phyloP scores from a whole-genome alignment of 2,888 invertebrate genomes.

The Limnephilus auricula region DNA sequence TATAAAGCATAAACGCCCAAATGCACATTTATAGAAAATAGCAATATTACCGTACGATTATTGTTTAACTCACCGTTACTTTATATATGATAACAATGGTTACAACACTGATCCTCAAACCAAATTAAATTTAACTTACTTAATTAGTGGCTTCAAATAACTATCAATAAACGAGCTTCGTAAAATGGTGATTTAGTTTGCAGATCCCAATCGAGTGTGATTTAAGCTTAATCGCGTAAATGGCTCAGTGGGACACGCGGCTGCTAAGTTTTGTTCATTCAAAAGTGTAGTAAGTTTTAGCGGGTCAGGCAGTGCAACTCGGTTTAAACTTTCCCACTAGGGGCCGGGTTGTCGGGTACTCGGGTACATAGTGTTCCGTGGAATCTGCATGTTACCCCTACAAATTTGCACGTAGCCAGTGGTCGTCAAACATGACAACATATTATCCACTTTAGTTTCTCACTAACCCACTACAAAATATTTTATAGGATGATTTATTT shows the following conservation, averaged over 20 bases:
- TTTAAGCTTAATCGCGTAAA: neutral
- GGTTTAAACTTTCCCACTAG: neutral
- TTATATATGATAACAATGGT: no score
- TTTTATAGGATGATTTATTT: neutral
- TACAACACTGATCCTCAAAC: neutral
- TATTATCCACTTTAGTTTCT: neutral
- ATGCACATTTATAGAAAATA: no score
- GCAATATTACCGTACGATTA: no score
- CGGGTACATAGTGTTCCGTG: neutral
- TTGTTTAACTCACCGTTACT: no score
- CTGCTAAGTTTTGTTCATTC: neutral
- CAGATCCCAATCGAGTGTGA: neutral
- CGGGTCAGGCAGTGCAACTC: slow-evolving; percentile 16
- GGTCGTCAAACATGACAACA: neutral
- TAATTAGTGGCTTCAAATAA: neutral
- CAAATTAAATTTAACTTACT: neutral
- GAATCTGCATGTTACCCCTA: neutral
- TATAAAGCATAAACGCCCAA: neutral
- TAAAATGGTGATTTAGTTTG: neutral
- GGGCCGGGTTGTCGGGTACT: neutral
- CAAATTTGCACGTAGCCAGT: neutral
- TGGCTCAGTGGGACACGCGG: neutral
- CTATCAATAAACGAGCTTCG: neutral
- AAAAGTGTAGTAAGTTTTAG: slow-evolving; percentile 12
- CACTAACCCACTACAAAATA: neutral